These are phyloP conservation scores for Chondrosia reniformis DNA, from an alignment of 37 sponge, comb jelly and placozoan species.

Conservation along the genomic window DNA sequence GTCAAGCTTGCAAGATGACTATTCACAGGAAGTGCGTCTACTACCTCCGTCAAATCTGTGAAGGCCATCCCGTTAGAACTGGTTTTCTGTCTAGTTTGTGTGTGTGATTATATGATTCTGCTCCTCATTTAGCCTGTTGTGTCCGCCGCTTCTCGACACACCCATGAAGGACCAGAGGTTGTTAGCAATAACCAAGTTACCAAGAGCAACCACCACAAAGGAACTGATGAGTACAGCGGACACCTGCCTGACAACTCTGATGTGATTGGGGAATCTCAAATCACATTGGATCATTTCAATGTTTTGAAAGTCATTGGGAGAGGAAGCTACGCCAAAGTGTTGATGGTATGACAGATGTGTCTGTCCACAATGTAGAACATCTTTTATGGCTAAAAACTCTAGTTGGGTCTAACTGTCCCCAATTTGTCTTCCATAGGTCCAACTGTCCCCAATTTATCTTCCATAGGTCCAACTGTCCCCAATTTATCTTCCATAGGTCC, in stretches of 20 bases:
- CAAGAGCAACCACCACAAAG: background rate
- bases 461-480: too few species aligned
- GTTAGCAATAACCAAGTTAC: background rate
- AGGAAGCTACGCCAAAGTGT: conserved; percentile 97
- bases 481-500: too few species aligned
- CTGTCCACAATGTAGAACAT: too few species aligned
- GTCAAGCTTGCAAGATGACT: conserved; percentile 86
- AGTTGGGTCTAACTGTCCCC: too few species aligned
- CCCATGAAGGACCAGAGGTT: background rate
- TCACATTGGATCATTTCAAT: conserved; percentile 87
- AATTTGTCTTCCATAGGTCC: too few species aligned
- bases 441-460: too few species aligned
- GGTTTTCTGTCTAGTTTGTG: background rate
- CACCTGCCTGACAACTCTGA: conserved; percentile 39
- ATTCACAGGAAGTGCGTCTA: conserved; percentile 92
- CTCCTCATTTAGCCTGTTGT: conserved; percentile 10
- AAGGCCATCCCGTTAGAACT: conserved; percentile 79
- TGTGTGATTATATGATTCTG: background rate
- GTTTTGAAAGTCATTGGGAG: conserved; percentile 92
- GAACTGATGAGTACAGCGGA: conserved; percentile 40
- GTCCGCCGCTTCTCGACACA: background rate
- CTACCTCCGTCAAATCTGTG: conserved; percentile 73
- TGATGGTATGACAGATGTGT: conserved; percentile 39
- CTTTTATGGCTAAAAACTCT: too few species aligned
- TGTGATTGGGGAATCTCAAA: conserved; percentile 61